Conservation (phyloP, 2,888 invertebrate species). For the Synanthedon myopaeformis region DNA sequence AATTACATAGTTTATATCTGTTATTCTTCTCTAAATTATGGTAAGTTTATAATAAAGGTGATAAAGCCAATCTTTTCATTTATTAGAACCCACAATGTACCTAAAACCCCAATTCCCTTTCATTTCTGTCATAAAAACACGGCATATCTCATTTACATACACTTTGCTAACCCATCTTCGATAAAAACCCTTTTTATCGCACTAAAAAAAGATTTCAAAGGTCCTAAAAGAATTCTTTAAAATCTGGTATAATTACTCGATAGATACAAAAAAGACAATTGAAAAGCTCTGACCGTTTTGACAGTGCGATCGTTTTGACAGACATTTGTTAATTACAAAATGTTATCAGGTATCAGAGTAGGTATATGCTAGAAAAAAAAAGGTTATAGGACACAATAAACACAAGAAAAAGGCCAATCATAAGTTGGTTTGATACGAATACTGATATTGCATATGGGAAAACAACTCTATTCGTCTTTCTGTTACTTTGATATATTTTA, state of each 20-base stretch:
- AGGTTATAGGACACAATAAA: too few species aligned
- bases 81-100: constrained; percentile 33
- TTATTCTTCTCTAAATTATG: neutral
- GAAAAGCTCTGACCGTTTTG: too few species aligned
- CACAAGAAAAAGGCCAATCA: too few species aligned
- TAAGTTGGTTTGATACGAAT: too few species aligned
- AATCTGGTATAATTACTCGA: constrained; percentile 1
- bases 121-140: constrained; percentile 43
- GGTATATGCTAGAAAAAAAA: too few species aligned
- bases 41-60: too few species aligned
- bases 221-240: constrained; percentile 39
- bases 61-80: constrained; percentile 21
- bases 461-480: too few species aligned
- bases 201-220: constrained; percentile 50
- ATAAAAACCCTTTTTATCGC: constrained; percentile 59
- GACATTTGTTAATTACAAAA: neutral
- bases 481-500: too few species aligned
- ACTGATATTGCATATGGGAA: too few species aligned
- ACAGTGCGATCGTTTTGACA: neutral
- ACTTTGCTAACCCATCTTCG: constrained; percentile 61
- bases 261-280: neutral
- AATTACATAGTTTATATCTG: neutral
- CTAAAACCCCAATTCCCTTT: constrained; percentile 40
- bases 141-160: constrained; percentile 57
- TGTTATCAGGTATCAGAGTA: neutral